Percentiles rank a stretch among this genome's conserved stretches.
These are phyloP conservation scores for Stenodera caucasica DNA, from an alignment of 2,888 invertebrate species.

Conservation along the genomic window DNA sequence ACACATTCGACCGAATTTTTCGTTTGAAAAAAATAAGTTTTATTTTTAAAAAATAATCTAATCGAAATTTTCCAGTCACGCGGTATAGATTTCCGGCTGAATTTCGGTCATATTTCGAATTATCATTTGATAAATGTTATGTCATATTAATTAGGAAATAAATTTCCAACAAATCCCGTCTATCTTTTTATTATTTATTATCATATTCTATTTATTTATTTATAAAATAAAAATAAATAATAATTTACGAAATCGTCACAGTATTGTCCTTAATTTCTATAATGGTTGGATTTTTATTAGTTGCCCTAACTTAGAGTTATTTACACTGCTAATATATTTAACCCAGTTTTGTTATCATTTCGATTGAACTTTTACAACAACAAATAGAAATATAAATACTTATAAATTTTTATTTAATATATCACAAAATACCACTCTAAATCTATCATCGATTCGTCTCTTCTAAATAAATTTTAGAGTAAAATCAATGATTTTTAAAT, in stretches of 20 bases:
- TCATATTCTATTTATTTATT: too few species aligned
- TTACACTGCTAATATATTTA: constrained; percentile 2
- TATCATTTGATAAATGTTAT: background rate
- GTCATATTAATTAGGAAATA: too few species aligned
- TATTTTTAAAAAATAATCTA: background rate
- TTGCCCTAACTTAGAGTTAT: background rate
- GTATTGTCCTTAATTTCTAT: constrained; percentile 3
- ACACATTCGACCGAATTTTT: too few species aligned
- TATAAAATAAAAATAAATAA: background rate
- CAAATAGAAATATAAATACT: background rate
- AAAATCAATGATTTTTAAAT: background rate
- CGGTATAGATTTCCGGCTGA: background rate
- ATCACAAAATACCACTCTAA: background rate
- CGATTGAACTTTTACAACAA: background rate
- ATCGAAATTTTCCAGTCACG: background rate
- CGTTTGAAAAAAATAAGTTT: background rate
- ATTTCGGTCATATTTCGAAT: background rate
- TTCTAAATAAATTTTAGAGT: background rate
- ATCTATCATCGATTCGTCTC: background rate
- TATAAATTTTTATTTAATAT: background rate
- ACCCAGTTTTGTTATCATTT: constrained; percentile 5
- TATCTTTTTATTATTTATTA: too few species aligned
- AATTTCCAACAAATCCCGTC: too few species aligned
- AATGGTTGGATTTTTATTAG: constrained; percentile 1
- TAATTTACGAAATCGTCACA: background rate